phyloP scores from a whole-genome alignment of 2,888 invertebrate species.

The Amphipoea oculea region DNA sequence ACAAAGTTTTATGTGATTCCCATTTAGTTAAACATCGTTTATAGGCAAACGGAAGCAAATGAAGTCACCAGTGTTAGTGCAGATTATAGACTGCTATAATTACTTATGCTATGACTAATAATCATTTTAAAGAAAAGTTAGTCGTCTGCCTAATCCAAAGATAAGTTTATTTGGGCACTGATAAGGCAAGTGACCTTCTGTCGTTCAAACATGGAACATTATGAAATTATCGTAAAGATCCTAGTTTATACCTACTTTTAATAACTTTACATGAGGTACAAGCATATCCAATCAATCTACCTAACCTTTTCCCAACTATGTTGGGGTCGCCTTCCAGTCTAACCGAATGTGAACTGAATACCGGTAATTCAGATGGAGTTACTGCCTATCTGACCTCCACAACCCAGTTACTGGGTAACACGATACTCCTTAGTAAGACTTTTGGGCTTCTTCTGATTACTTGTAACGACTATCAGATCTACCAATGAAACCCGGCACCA shows the following conservation, averaged over 20 bases:
- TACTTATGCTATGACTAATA: slow-evolving; percentile 11
- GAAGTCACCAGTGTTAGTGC: slow-evolving; percentile 30
- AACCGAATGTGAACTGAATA: not conserved
- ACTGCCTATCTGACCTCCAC: not conserved
- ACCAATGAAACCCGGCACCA: not conserved
- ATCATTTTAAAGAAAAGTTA: slow-evolving; percentile 28
- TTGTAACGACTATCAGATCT: not conserved
- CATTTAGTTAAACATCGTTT: slow-evolving; percentile 46
- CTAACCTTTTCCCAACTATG: not conserved
- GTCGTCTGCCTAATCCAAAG: slow-evolving; percentile 20
- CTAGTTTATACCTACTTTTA: not conserved
- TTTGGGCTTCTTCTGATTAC: not conserved
- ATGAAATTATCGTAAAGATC: not conserved
- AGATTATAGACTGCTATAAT: slow-evolving; percentile 10
- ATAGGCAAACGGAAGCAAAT: slow-evolving; percentile 24
- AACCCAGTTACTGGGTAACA: not conserved
- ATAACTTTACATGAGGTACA: not conserved
- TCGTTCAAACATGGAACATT: slow-evolving; percentile 13
- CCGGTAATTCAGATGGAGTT: not conserved
- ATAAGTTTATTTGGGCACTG: slow-evolving; percentile 44
- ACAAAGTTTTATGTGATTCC: slow-evolving; percentile 5
- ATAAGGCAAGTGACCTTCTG: slow-evolving; percentile 35
- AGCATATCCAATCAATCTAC: not conserved
- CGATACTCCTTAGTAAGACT: not conserved
- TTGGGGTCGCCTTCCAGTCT: not conserved